Base-by-base conservation (phyloP, 1,140 invertebrate species). In the Bombus ignitus region DNA sequence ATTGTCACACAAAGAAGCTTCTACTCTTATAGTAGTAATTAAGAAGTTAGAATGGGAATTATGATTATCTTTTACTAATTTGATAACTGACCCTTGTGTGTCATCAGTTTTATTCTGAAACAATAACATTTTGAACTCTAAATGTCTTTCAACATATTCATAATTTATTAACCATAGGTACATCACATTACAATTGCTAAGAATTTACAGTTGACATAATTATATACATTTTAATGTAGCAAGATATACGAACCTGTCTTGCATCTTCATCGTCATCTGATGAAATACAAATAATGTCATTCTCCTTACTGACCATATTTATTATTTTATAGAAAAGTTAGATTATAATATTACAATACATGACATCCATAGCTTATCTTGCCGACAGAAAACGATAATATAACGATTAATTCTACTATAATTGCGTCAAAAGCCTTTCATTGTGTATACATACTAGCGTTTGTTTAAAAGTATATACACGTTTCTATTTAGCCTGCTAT, bases 271-370 rank as follows among this genome's bases (percentile, higher is more conserved):
- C 91, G 18, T 90, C 91, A 53, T 91, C 91, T 0, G 91, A 92
- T n/a, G 91, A 92, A 15, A 92, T 78, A 81, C 59, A 91, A 12
- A 92, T 92, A 32, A 92, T 25, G 28, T 91, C 91, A 53, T 44
- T 12, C 12, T 44, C 42, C 1, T n/a, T 72, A 8, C 47, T 70
- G 6, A 79, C 83, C 83, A 85, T 85, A 59, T 62, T 79, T 47
- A 10, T 66, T 66, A 32, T 72, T 39, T 22, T 12, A 39, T 53
- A 22, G 22, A 62, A 15, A 57, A 70, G 22, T 68, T 57, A 53
- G 25, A 77, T 53, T 32, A 53, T 62, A 62, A 62, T n/a, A 37
- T 47, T 77, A 32, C 15, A 77, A 18, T 9, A 6, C 12, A 39
- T 18, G 18, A 37, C 37, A 68, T 13, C 3, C 3, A 5, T 47